A percentile compares a stretch with the other conserved stretches of the same genome.
These are phyloP conservation scores for Diorhabda elongata DNA, from an alignment of 1,140 invertebrate genomes.

Conservation along the genomic window DNA sequence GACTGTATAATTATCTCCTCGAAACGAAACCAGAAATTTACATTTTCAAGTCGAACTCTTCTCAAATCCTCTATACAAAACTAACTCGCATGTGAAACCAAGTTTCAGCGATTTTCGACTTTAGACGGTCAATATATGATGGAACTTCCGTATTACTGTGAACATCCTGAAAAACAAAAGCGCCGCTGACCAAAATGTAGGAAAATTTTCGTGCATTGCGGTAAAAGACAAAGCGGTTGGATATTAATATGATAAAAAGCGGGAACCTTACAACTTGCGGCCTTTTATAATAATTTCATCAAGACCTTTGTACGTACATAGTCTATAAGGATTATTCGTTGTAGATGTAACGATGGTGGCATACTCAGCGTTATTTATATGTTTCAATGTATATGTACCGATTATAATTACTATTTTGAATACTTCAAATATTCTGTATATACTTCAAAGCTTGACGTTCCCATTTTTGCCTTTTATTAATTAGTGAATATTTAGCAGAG, in stretches of 20 bases:
- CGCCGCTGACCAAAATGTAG: not conserved
- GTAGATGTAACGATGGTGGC: no score
- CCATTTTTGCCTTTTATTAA: no score
- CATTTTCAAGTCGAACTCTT: conserved; percentile 34
- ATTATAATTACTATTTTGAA: no score
- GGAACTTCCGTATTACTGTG: conserved; percentile 16
- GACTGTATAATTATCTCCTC: conserved; percentile 39
- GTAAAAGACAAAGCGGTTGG: not conserved
- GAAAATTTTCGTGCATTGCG: conserved; percentile 2
- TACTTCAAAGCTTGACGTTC: no score
- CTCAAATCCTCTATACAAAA: conserved; percentile 28
- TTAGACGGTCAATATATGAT: conserved; percentile 9
- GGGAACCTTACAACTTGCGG: conserved; percentile 4
- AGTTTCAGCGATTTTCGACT: conserved; percentile 16
- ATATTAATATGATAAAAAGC: conserved; percentile 3
- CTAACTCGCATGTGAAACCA: conserved; percentile 27
- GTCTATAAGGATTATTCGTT: no score
- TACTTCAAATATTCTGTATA: no score
- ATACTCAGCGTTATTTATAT: no score
- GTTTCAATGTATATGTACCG: no score
- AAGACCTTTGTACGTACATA: not conserved
- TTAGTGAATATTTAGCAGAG: no score
- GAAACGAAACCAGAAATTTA: conserved; percentile 35
- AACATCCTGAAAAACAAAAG: conserved; percentile 15
- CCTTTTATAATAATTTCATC: not conserved